phyloP scores from a whole-genome alignment of 2,888 invertebrate genomes.

The Heliconius erato region DNA sequence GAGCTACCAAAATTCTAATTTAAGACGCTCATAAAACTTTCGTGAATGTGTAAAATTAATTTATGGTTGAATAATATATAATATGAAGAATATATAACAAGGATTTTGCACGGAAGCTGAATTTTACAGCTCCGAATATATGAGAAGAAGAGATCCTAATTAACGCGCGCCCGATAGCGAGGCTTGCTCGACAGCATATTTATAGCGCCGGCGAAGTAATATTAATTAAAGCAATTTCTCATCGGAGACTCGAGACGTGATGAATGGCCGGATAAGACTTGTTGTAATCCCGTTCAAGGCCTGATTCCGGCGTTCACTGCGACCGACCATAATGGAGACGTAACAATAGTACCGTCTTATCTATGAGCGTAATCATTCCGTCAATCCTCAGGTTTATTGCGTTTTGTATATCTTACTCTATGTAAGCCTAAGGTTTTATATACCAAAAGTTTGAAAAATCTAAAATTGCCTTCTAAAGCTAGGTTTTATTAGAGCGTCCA shows the following conservation, averaged over 20 bases:
- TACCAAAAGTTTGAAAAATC: not conserved
- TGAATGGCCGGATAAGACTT: constrained; percentile 58
- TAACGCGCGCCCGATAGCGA: constrained; percentile 48
- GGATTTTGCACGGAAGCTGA: constrained; percentile 31
- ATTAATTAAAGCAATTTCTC: constrained; percentile 70
- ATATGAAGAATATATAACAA: too few relatives aligned
- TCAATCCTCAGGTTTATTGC: not conserved
- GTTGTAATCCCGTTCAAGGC: constrained; percentile 55
- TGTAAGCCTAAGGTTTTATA: not conserved
- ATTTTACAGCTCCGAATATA: constrained; percentile 35
- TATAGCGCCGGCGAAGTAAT: constrained; percentile 54
- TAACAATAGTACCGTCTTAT: constrained; percentile 10
- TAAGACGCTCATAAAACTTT: constrained; percentile 25
- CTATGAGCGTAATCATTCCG: not conserved
- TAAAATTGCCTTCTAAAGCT: not conserved
- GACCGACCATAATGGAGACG: not conserved
- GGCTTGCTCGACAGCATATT: constrained; percentile 52
- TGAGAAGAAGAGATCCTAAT: constrained; percentile 43
- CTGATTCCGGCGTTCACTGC: constrained; percentile 10
- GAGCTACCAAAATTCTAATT: constrained; percentile 1
- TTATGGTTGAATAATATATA: constrained; percentile 7
- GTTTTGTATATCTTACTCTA: not conserved
- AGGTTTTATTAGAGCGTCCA: not conserved
- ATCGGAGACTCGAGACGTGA: constrained; percentile 56
- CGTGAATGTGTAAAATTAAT: constrained; percentile 30